Base-by-base conservation (phyloP, 2,113 vertebrate species). In the Brienomyrus brachyistius region DNA sequence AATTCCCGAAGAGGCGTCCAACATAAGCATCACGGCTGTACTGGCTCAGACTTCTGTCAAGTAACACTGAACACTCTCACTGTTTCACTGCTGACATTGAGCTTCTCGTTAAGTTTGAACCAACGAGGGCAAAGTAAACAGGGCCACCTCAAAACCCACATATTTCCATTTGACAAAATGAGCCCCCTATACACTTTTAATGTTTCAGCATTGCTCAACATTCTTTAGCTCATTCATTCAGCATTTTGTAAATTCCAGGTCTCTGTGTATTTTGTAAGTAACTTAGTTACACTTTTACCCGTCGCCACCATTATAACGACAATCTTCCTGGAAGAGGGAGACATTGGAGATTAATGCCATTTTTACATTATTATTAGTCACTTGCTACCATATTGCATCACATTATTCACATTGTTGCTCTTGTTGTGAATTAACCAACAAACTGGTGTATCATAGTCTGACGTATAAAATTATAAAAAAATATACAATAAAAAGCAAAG, bases 21-120 rank as follows among this genome's bases (percentile, higher is more conserved):
- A 95, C 91, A 92, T 95, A 95, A 96, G 93, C 95, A 96, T 93
- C 91, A 92, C 31, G 77, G 92, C 91, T 92, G 92, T 47, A 94
- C 93, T 95, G 92, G 93, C 93, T 93, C 89, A 94, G 93, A 95
- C 95, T 95, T 96, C 94, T 95, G 94, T 95, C 95, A 93, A 88
- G 88, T 89, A 91, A 27, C 5, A 56, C 90, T 96, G 94, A 96
- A 95, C 93, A 93, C 88, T 89, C 1, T 43, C 93, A 89, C 94
- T 96, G 95, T 96, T 92, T 87, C 90, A 86, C 90, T 6, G 91
- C 90, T 87, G 89, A 92, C 92, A 91, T 94, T 92, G 93, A 94
- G 94, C 93, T 92, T 94, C 94, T 95, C 92, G 92, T 95, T 95
- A 94, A 90, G 90, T 92, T 89, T 93, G 91, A 93, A 92, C 92